Conservation (phyloP, 2,113 vertebrate genomes). For the Hydropotes inermis region DNA sequence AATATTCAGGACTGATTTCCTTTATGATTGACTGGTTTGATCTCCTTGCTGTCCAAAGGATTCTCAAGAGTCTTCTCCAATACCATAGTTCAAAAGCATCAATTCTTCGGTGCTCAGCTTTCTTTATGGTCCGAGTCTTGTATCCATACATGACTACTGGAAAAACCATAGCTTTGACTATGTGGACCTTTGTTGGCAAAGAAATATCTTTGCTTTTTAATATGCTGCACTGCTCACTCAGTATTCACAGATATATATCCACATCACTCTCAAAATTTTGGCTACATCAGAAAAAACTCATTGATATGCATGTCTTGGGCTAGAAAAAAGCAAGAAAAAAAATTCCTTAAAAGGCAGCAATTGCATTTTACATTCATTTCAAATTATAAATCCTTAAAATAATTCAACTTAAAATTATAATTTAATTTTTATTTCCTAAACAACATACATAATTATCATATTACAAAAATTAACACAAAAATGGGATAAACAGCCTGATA, state of each 20-base stretch:
- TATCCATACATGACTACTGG: background rate
- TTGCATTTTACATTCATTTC: background rate
- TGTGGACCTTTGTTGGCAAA: background rate
- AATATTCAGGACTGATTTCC: background rate
- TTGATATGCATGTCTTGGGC: background rate
- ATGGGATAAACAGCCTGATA: background rate
- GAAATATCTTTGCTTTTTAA: background rate
- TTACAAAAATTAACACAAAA: background rate
- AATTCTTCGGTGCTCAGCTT: background rate
- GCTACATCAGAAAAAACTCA: background rate
- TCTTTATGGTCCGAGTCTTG: background rate
- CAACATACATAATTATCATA: background rate
- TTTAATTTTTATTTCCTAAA: background rate
- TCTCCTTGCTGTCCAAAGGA: background rate
- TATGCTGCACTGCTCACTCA: background rate
- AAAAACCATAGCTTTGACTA: background rate
- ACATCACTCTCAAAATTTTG: background rate
- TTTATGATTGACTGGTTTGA: background rate
- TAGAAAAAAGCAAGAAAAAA: background rate
- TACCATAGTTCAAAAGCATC: background rate
- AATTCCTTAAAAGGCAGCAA: background rate
- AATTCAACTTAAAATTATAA: background rate
- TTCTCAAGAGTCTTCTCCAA: background rate
- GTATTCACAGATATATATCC: background rate
- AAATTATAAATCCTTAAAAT: background rate